Evolutionary conservation across 2,888 invertebrate species (phyloP).

Genomic region (Lacanobia wlatinum): DNA sequence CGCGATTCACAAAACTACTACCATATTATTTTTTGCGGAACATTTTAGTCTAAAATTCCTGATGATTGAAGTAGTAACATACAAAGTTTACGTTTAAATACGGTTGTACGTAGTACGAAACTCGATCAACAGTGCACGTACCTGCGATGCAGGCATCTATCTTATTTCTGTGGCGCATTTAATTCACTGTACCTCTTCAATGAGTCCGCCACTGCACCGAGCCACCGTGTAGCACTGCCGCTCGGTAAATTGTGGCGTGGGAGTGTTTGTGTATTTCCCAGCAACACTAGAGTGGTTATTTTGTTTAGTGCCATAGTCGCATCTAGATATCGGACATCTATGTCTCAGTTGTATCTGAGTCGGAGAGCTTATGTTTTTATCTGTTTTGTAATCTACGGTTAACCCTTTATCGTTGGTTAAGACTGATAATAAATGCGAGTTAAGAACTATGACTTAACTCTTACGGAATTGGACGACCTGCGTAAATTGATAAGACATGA

Average conservation of each 20-base stretch:
- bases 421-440: conserved; percentile 24
- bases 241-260: conserved; percentile 60
- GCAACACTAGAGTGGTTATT: conserved; percentile 48
- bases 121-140: conserved; percentile 61
- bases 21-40: conserved; percentile 16
- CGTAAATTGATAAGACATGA: conserved; percentile 6
- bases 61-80: conserved; percentile 48
- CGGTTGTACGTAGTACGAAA: conserved; percentile 32
- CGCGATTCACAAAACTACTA: neutral
- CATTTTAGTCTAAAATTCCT: conserved; percentile 31
- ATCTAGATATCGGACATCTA: conserved; percentile 52
- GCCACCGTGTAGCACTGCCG: conserved; percentile 31
- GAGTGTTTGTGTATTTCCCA: conserved; percentile 56
- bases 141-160: conserved; percentile 52
- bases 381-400: conserved; percentile 36
- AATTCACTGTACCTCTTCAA: conserved; percentile 66
- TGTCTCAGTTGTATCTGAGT: conserved; percentile 27
- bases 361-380: conserved; percentile 44
- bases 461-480: conserved; percentile 2
- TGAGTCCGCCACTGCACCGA: conserved; percentile 43
- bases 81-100: conserved; percentile 49
- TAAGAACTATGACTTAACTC: conserved; percentile 17
- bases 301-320: conserved; percentile 47
- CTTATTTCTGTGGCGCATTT: conserved; percentile 64
- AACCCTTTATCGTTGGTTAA: conserved; percentile 27